These are phyloP conservation scores for Cossypha niveicapilla DNA, from an alignment of 2,797 vertebrate genomes.

Conservation along the genomic window DNA sequence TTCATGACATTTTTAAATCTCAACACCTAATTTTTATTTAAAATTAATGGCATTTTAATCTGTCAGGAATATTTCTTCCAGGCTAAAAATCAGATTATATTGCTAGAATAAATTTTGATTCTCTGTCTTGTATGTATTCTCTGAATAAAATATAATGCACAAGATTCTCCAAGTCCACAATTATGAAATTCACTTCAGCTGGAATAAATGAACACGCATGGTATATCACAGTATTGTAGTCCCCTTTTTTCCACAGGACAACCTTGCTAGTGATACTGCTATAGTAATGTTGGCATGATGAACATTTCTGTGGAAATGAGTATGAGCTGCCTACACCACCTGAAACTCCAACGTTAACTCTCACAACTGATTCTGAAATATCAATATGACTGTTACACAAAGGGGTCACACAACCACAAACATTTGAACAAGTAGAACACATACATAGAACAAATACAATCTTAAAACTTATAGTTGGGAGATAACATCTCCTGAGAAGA, in stretches of 20 bases:
- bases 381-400: not conserved
- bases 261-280: not conserved
- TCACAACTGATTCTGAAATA: not conserved
- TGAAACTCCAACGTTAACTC: not conserved
- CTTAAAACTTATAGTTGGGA: not conserved
- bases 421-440: not conserved
- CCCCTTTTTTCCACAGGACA: not conserved
- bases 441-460: not conserved
- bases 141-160: not conserved
- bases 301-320: not conserved
- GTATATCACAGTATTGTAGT: not conserved
- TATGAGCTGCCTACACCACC: rapidly evolving
- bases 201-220: not conserved
- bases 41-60: not conserved
- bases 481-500: not conserved
- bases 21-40: not conserved
- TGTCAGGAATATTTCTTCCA: not conserved
- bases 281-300: not conserved
- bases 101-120: not conserved
- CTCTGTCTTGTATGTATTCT: not conserved
- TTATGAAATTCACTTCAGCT: not conserved
- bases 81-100: not conserved
- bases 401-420: not conserved
- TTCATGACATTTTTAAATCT: not conserved
- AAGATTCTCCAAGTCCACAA: not conserved